phyloP scores from a whole-genome alignment of 2,888 invertebrate species.

The Camptogramma bilineatum region DNA sequence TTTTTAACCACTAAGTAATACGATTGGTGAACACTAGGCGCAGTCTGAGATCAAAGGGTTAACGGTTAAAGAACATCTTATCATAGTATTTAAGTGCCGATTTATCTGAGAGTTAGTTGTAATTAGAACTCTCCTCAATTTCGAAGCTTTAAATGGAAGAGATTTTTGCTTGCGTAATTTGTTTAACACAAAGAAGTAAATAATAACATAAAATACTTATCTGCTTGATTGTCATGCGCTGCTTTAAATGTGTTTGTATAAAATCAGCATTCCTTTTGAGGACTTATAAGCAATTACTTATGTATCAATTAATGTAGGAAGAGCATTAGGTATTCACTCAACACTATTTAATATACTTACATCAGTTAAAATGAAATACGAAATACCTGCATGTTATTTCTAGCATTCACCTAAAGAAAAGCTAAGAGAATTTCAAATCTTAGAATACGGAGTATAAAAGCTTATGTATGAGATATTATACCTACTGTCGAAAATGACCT shows the following conservation, averaged over 20 bases:
- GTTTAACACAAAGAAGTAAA: constrained; percentile 29
- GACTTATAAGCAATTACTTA: background rate
- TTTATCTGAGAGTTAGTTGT: constrained; percentile 14
- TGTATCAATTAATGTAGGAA: background rate
- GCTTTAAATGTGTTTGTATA: background rate
- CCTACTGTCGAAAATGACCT: constrained; percentile 2
- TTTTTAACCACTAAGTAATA: constrained; percentile 16
- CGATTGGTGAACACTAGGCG: background rate
- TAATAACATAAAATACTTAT: constrained; percentile 18
- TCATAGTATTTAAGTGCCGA: constrained; percentile 10
- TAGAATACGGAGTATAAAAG: background rate
- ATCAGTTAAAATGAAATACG: background rate
- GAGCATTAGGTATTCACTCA: too few species aligned
- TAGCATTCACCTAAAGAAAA: background rate
- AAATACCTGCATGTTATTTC: background rate
- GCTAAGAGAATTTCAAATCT: background rate
- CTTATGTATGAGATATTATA: background rate
- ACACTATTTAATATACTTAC: too few species aligned
- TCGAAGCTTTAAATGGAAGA: background rate
- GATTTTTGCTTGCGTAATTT: constrained; percentile 23
- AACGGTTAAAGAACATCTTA: constrained; percentile 26
- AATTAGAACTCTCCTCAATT: background rate
- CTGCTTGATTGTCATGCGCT: constrained; percentile 17
- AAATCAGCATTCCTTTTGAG: background rate
- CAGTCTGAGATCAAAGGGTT: constrained; percentile 30